These are phyloP conservation scores for Rhabdomys dilectus DNA, from an alignment of 2,113 vertebrate species.

Conservation along the genomic window DNA sequence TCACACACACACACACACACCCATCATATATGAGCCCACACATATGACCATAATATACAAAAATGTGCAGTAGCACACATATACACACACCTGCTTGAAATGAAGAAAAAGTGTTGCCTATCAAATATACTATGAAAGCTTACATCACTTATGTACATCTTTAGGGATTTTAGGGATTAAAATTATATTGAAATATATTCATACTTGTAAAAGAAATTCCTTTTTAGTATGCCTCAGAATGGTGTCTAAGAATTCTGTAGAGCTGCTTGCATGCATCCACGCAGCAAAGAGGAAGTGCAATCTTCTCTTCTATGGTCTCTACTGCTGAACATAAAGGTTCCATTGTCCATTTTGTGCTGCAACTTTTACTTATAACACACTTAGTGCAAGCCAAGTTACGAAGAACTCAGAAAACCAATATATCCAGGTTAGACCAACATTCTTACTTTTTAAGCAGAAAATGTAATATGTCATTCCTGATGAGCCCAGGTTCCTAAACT, in stretches of 20 bases:
- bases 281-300: not conserved
- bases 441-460: not conserved
- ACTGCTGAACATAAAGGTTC: not conserved
- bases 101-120: not conserved
- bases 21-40: not conserved
- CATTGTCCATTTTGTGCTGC: not conserved
- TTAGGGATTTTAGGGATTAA: not conserved
- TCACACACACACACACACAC: not conserved
- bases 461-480: not conserved
- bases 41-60: too few relatives aligned
- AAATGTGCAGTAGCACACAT: not conserved
- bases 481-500: not conserved
- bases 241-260: not conserved
- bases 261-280: accelerated
- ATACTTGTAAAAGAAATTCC: not conserved
- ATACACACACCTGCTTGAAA: not conserved
- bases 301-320: not conserved
- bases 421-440: not conserved
- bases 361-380: not conserved
- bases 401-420: not conserved
- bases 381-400: not conserved
- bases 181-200: not conserved
- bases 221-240: not conserved
- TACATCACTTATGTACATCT: accelerated
- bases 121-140: not conserved